Base-by-base conservation (phyloP, 2,888 invertebrate genomes). In the Miltochrista miniata region DNA sequence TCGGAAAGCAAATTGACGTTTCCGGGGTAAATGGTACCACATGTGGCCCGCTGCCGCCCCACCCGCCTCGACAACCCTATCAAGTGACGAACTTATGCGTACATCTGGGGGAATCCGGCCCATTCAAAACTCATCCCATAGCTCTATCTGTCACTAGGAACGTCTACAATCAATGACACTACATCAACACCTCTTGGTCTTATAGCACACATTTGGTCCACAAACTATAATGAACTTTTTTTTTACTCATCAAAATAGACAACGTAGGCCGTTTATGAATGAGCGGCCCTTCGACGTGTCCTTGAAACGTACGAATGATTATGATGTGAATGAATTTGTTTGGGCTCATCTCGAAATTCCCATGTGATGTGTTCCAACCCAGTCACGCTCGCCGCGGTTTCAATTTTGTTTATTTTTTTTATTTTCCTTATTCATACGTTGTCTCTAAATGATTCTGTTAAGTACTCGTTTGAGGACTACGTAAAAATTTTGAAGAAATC, bases 51-150 rank as follows among this genome's bases (percentile, higher is more conserved):
- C 18, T 56, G 56, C 61, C 56, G 55, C 58, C 53, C 53, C 39
- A 57, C 63, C 54, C 56, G 56, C 56, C 48, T 56, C 46, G 63
- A 57, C 57, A 64, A 64, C 70, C 66, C 69, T 59, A 61, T 61
- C 66, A 39, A 63, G 56, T 68, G 69, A 61, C 62, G 67, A 64
- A 61, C 58, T 51, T n/a, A 46, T 46, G 33, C 61, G 62, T 62
- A 82, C 85, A 85, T 83, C 82, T 85, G 18, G 85, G 74, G 72
- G 55, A 60, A 73, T 64, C 79, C 75, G 79, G 79, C 79, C 79
- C 78, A 74, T 68, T 79, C 77, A 77, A 80, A 79, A 80, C 79
- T 74, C 67, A 71, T 60, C 14, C 15, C 36, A 38, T 15, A 18
- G 48, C 69, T 70, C 67, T 74, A 74, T 81, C 80, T 77, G 74